Evolutionary conservation across 2,113 vertebrate species (phyloP), one percentile per base, ranked within the genome.

Genomic region (Propithecus coquereli): DNA sequence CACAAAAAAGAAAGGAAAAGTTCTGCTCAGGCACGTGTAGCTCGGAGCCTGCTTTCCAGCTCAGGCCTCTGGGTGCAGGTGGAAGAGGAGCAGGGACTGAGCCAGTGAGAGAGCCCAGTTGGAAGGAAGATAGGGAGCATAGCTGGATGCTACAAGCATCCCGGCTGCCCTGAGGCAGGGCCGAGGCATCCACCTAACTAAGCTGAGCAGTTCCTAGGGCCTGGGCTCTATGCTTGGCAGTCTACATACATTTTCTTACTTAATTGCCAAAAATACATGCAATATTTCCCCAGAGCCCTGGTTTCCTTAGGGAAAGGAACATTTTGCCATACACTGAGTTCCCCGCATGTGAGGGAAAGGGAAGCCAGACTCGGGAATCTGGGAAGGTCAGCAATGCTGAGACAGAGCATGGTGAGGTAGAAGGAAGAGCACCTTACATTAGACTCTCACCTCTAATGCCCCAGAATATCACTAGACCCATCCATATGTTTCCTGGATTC

Each of bases 221-320:
- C 22, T 20, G 12, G 13, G 71, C 0, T 0, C 23, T 23, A 4
- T 22, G 40, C 66, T 17, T 4, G 20, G 43, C 2, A 11, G 18
- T 43, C 4, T 13, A 66, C 0, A 0, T 3, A 20, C 1, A 2
- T 17, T 3, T 40, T 80, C 22, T 54, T 25, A 25, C 4, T 50
- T 25, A 52, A 43, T 25, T 6, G 37, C 22, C 54, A 59, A 20
- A 50, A 34, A 20, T 71, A 11, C 6, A 7, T 6, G 20, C 40
- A 77, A 5, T 2, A 25, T n/a, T 70, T 61, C n/a, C 59, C 40
- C 50, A 45, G 2, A 9, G 25, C 43, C 80, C 27, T 11, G 16
- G 59, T 27, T 65, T 57, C 50, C 22, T 30, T 2, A 25, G 14
- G 43, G 25, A 14, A 5, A 47, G 84, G 68, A 84, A 40, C 1